Base-by-base conservation (phyloP, 1,140 invertebrate species). In the Drosophila punjabiensis region DNA sequence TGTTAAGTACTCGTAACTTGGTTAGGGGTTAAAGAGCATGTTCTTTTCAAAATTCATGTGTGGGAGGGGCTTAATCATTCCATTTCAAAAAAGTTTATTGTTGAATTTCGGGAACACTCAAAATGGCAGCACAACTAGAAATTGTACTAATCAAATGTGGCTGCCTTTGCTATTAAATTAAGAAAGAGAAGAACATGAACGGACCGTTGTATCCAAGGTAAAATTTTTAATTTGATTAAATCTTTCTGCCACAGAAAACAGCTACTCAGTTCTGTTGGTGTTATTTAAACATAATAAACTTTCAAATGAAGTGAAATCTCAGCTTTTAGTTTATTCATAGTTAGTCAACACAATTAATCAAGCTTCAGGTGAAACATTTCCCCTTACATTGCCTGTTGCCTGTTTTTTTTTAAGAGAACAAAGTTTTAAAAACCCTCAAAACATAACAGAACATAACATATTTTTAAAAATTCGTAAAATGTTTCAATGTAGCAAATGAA, bases 21-120 rank as follows among this genome's bases (percentile, higher is more conserved):
- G 13, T 58, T 11, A 58, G 35, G 55, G 55, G 55, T 58, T 58
- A 58, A 58, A 58, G 35, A 39, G 35, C 7, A 39, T 39, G 55
- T 35, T 24, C 16, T 39, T 39, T 58, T 39, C 20, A 39, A 58
- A 58, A 39, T n/a, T 24, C 35, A 56, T 58, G 35, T 58, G 55
- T 28, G 20, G 20, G 5, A n/a, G n/a, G 9, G 41, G n/a, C 7
- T 18, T 18, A 53, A 52, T 52, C 9, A n/a, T 33, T 53, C 3
- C 9, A n/a, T n/a, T 20, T 58, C 5, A 0, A n/a, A 28, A 58
- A 39, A 39, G 14, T 28, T 39, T 4, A 1, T 39, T 24, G 3
- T 28, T 7, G 0, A 39, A 58, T 14, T 28, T 24, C 0, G 7
- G 35, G 11, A 14, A 14, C 50, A n/a, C 10, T 53, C 0, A 20